Evolutionary conservation across 2,888 invertebrate genomes (phyloP).

Genomic region (Anaspis maculata): DNA sequence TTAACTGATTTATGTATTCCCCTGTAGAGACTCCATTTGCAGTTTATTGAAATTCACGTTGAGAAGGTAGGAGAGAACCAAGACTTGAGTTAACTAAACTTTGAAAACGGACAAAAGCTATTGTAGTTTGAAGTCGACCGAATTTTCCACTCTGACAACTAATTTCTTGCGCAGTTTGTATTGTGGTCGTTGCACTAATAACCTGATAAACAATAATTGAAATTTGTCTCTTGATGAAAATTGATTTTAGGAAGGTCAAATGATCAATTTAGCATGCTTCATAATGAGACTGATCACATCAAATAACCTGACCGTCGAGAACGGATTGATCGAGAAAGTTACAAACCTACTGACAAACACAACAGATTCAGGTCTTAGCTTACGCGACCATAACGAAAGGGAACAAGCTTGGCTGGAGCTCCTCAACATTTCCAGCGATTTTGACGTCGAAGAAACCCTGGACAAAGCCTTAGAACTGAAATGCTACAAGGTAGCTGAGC

Average conservation of each 20-base stretch:
- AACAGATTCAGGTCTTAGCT: conserved; percentile 26
- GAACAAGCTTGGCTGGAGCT: conserved; percentile 68
- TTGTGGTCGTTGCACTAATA: too few relatives aligned
- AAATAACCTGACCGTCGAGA: conserved; percentile 35
- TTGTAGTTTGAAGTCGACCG: too few relatives aligned
- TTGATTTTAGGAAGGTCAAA: conserved; percentile 49
- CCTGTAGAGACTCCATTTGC: too few relatives aligned
- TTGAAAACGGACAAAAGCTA: too few relatives aligned
- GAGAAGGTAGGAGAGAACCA: too few relatives aligned
- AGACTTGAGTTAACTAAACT: too few relatives aligned
- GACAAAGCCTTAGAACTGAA: conserved; percentile 54
- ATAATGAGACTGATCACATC: conserved; percentile 35
- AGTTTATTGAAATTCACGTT: too few relatives aligned
- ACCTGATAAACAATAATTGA: too few relatives aligned
- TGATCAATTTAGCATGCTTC: conserved; percentile 38
- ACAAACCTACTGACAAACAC: conserved; percentile 44
- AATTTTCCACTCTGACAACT: too few relatives aligned
- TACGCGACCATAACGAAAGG: conserved; percentile 54
- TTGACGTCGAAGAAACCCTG: conserved; percentile 52
- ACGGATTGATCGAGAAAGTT: conserved; percentile 48
- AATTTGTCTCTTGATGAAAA: too few relatives aligned
- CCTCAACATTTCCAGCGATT: conserved; percentile 52
- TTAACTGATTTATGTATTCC: too few relatives aligned
- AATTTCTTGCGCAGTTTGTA: too few relatives aligned
- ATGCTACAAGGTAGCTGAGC: conserved; percentile 64